phyloP scores from a whole-genome alignment of 2,797 vertebrate species.

The Pteronotus mesoamericanus region DNA sequence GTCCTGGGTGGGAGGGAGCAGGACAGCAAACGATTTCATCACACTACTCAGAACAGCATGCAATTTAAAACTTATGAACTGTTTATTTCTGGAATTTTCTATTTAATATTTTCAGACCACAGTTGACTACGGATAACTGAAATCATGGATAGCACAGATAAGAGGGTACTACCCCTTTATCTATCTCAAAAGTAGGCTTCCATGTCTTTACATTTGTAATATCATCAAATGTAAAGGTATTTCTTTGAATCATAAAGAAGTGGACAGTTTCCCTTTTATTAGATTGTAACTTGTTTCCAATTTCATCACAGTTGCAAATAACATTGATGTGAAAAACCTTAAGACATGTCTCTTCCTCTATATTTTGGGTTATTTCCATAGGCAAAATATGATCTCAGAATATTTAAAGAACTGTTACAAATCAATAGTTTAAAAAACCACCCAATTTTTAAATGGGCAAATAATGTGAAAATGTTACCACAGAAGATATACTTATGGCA shows the following conservation, averaged over 20 bases:
- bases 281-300: background rate
- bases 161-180: background rate
- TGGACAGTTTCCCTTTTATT: background rate
- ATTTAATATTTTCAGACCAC: background rate
- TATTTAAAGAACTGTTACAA: background rate
- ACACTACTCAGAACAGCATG: background rate
- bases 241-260: background rate
- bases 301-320: background rate
- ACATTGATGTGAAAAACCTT: background rate
- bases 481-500: background rate
- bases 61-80: background rate
- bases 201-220: background rate
- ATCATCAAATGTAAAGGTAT: constrained; percentile 15
- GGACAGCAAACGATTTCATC: background rate
- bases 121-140: background rate
- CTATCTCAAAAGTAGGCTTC: background rate
- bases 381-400: background rate
- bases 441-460: background rate
- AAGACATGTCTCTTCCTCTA: background rate
- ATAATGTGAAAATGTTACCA: background rate
- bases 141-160: background rate
- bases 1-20: background rate
- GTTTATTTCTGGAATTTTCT: background rate
- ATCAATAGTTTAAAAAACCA: background rate
- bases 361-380: background rate